Conservation (phyloP, 2,888 invertebrate species). For the Caenorhabditis doughertyi region DNA sequence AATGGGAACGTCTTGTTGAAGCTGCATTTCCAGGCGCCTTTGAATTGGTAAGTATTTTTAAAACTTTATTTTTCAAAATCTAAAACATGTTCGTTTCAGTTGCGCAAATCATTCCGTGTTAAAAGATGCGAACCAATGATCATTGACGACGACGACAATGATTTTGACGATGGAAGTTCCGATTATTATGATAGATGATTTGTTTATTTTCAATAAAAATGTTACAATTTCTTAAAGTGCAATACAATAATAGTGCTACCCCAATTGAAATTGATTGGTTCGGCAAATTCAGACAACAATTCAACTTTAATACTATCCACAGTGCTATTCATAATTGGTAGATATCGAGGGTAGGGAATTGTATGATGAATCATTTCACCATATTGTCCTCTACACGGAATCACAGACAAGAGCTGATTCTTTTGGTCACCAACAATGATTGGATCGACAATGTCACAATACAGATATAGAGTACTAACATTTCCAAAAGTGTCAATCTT, state of each 20-base stretch:
- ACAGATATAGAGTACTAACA: conserved; percentile 6
- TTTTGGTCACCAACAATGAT: conserved; percentile 13
- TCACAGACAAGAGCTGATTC: neutral
- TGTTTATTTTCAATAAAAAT: too few species aligned
- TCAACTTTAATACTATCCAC: conserved; percentile 20
- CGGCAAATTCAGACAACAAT: conserved; percentile 33
- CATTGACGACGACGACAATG: neutral
- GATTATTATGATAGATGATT: neutral
- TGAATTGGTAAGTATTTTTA: neutral
- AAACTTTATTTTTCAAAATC: neutral
- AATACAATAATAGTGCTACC: conserved; percentile 34
- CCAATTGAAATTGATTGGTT: conserved; percentile 34
- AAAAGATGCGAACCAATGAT: neutral
- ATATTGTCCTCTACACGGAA: conserved; percentile 14
- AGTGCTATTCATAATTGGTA: conserved; percentile 8
- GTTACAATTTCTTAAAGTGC: conserved; percentile 22
- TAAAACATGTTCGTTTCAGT: too few species aligned
- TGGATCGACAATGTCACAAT: conserved; percentile 20
- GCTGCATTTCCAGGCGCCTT: conserved; percentile 2
- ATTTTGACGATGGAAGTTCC: neutral
- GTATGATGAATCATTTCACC: conserved; percentile 33
- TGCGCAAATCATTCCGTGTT: neutral
- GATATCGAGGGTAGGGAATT: conserved; percentile 2
- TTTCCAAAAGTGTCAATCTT: conserved; percentile 3
- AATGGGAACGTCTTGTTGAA: conserved; percentile 23